Conservation (phyloP, 2,113 vertebrate genomes). For the Holacanthus passer region DNA sequence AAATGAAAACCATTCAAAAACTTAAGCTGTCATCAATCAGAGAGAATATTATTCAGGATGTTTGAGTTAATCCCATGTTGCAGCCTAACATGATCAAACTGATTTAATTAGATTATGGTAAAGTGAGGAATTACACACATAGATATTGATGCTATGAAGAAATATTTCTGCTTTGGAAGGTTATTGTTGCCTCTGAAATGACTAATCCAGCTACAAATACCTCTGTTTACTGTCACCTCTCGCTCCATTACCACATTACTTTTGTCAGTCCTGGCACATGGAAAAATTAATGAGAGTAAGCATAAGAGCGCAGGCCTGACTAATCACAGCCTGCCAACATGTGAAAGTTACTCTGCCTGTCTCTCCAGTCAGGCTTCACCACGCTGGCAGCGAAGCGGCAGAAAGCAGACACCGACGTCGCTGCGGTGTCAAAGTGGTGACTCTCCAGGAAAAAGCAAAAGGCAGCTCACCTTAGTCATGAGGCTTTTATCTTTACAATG, state of each 20-base stretch:
- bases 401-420: conserved; percentile 24
- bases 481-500: conserved; percentile 50
- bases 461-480: conserved; percentile 28
- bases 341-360: conserved; percentile 22
- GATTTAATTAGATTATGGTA: conserved; percentile 6
- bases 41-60: not conserved
- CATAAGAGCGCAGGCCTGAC: conserved; percentile 17
- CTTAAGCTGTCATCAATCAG: not conserved
- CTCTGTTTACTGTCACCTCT: not conserved
- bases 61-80: not conserved
- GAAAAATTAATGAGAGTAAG: conserved; percentile 46
- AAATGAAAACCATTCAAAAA: not conserved
- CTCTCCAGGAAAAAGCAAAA: conserved; percentile 35
- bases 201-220: conserved; percentile 13
- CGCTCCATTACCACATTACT: conserved; percentile 35
- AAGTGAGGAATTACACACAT: not conserved
- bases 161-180: not conserved
- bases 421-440: conserved; percentile 41
- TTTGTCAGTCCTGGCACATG: conserved; percentile 40
- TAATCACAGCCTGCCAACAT: conserved; percentile 54
- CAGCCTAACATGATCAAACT: not conserved
- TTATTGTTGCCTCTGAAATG: conserved; percentile 15
- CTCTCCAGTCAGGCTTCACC: conserved; percentile 16
- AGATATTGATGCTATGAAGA: not conserved
- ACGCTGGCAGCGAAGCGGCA: conserved; percentile 1